phyloP scores from a whole-genome alignment of 2,888 invertebrate species.

The Ischnus inquisitorius region DNA sequence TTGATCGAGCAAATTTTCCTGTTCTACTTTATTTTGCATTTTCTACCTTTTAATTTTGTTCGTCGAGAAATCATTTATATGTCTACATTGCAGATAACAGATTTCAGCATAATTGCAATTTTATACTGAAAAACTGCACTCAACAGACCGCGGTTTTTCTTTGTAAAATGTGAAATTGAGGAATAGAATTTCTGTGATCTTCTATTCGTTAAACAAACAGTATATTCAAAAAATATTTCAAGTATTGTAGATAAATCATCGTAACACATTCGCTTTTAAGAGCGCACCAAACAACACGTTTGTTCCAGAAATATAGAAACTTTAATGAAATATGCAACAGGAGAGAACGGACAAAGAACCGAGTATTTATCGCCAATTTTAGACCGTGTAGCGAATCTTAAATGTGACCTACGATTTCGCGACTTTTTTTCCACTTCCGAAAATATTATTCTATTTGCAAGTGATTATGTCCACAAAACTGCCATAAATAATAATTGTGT shows the following conservation, averaged over 20 bases:
- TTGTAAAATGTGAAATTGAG: too few relatives aligned
- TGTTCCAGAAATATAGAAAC: constrained; percentile 1
- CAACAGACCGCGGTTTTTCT: too few relatives aligned
- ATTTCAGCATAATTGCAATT: too few relatives aligned
- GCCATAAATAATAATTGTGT: constrained; percentile 8
- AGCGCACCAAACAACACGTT: background rate
- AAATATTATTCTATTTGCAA: constrained; percentile 4
- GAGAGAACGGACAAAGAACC: background rate
- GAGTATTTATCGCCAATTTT: background rate
- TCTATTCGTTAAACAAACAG: background rate
- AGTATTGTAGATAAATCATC: background rate
- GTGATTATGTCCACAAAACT: background rate
- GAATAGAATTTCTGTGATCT: background rate
- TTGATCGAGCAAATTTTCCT: too few relatives aligned
- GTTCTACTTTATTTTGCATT: too few relatives aligned
- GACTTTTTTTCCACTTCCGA: background rate
- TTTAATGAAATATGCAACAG: constrained; percentile 9
- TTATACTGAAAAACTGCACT: too few relatives aligned
- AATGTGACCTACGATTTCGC: background rate
- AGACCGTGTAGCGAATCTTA: constrained; percentile 1
- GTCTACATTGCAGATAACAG: too few relatives aligned
- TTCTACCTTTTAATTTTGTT: too few relatives aligned
- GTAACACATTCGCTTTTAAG: background rate
- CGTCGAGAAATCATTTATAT: too few relatives aligned
- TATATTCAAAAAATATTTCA: background rate